These are phyloP conservation scores for Pristis pectinata DNA, from an alignment of 2,797 vertebrate species.

Conservation along the genomic window DNA sequence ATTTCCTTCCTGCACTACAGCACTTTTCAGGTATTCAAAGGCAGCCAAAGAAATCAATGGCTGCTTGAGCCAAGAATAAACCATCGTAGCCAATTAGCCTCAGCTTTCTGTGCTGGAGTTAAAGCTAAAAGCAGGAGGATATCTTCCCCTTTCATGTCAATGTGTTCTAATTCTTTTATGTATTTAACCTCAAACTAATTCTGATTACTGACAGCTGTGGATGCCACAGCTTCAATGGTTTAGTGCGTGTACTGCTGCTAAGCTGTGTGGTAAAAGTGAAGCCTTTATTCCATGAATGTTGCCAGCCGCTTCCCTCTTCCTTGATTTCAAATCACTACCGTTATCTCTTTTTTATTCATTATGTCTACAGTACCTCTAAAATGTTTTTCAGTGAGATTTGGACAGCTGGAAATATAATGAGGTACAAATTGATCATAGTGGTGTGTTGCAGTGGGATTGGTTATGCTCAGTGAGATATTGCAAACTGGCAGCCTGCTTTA, in stretches of 20 bases:
- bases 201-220: slow-evolving; percentile 1
- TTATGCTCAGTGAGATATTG: neutral
- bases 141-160: slow-evolving; percentile 25
- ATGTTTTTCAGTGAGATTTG: neutral
- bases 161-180: slow-evolving; percentile 26
- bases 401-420: neutral
- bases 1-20: slow-evolving; percentile 67
- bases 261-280: neutral
- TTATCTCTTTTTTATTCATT: neutral
- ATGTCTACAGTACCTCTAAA: neutral
- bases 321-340: neutral
- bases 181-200: slow-evolving; percentile 36
- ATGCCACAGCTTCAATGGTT: neutral
- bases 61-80: slow-evolving; percentile 54
- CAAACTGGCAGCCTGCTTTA: neutral
- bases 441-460: too few species aligned
- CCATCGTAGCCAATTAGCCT: slow-evolving; percentile 47
- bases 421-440: too few species aligned
- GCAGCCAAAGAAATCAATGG: slow-evolving; percentile 58
- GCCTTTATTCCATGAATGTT: neutral
- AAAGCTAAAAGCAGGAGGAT: slow-evolving; percentile 12
- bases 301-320: neutral
- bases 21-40: slow-evolving; percentile 57
- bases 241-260: neutral
- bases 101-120: neutral